Evolutionary conservation across 2,797 vertebrate genomes (phyloP), one percentile per base, ranked within the genome.

Genomic region (Sebastes wilsoni): DNA sequence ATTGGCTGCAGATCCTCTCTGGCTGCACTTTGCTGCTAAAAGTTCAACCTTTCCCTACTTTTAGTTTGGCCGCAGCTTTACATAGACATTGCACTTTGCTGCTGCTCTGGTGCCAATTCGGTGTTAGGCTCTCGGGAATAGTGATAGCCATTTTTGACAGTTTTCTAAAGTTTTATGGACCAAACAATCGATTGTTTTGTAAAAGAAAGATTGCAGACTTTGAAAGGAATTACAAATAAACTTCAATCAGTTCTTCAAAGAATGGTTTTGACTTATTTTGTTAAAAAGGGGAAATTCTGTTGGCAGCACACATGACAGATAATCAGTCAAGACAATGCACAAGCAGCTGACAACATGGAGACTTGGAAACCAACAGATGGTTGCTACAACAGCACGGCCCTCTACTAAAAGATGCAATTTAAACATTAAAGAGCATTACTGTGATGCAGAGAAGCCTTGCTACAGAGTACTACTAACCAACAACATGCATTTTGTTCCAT

Each of bases 311-410:
- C 11, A 12, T 18, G 12, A 71, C 4, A 70, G 56, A 76, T 12
- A 60, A 58, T 68, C 55, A 56, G 32, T 65, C 18, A 75, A 61
- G 9, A 66, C 18, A 65, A 36, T 18, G 30, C 5, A 66, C 16
- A 58, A 87, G 70, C 20, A 77, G 64, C 59, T 55, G 69, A 84
- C n/a, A 64, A 62, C 66, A 76, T 2, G 5, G 27, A 27, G 34
- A 61, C 61, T n/a, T 23, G n/a, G 28, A 66, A 25, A 72, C 38
- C 58, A 79, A 66, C 59, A 61, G 36, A 70, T 25, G 65, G 81
- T 70, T 70, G 30, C 64, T 55, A 67, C 59, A 72, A 66, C 74
- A 77, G 12, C 46, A 61, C 27, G 0, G 32, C 9, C n/a, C 49
- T 55, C 34, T 3, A 25, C 20, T 49, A 11, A 46, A 61, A 54